Evolutionary conservation across 1,140 invertebrate species (phyloP).

Genomic region (Elysia chlorotica): DNA sequence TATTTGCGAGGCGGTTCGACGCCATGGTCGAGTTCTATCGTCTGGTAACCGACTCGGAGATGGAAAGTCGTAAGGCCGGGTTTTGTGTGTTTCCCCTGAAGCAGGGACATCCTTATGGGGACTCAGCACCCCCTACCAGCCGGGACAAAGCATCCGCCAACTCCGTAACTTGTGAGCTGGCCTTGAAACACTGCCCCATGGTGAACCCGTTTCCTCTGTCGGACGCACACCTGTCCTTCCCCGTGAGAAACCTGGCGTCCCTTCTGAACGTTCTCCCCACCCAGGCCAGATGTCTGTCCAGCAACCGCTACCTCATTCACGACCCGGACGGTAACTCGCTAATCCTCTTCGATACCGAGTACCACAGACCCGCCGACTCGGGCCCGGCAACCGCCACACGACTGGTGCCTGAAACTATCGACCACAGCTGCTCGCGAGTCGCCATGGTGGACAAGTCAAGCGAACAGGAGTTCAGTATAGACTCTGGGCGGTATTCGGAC

Average conservation of each 20-base stretch:
- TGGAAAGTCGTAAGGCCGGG: constrained; percentile 41
- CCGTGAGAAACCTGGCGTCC: constrained; percentile 26
- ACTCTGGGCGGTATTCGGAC: constrained; percentile 35
- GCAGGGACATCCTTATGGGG: background rate
- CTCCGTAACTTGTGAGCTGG: constrained; percentile 30
- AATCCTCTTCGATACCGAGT: constrained; percentile 24
- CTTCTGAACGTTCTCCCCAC: constrained; percentile 21
- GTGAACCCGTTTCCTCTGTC: constrained; percentile 34
- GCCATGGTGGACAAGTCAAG: constrained; percentile 4
- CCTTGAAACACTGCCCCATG: constrained; percentile 37
- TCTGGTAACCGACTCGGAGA: constrained; percentile 37
- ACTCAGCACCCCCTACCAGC: background rate
- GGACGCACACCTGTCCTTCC: constrained; percentile 33
- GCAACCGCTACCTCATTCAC: constrained; percentile 17
- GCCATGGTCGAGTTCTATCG: constrained; percentile 50
- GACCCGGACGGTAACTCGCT: constrained; percentile 46
- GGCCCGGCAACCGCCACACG: no score
- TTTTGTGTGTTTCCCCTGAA: constrained; percentile 43
- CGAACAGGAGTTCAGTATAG: constrained; percentile 21
- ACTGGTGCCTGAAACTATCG: background rate
- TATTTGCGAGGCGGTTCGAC: constrained; percentile 35
- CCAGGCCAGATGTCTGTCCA: constrained; percentile 1
- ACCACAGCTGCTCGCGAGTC: background rate
- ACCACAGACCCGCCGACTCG: no score
- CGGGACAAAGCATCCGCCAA: background rate